Evolutionary conservation across 2,797 vertebrate genomes (phyloP), one percentile per base, ranked within the genome.

Genomic region (Mycteria americana): DNA sequence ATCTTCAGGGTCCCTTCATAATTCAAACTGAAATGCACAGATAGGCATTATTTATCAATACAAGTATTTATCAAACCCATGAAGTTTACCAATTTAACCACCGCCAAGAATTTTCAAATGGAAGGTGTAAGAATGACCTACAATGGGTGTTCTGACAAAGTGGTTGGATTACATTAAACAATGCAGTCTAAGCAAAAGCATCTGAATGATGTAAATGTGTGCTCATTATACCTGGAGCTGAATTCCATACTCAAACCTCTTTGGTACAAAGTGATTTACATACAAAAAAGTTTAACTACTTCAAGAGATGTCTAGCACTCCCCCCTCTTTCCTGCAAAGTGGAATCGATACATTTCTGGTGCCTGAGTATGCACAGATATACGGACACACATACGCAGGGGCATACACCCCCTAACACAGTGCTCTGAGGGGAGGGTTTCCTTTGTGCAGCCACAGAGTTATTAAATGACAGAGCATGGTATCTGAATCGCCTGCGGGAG

Each of bases 391-490:
- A 24, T 21, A 21, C 21, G 33, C 23, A 69, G 33, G 16, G 28
- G 8, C 54, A 62, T 9, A 10, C 1, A 6, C 17, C 69, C 60
- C 6, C 28, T 16, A 31, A 18, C 76, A 18, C 37, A 54, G 18
- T 13, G 57, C 11, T 56, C n/a, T 48, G 39, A 84, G 23, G 18
- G 25, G 39, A 84, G 23, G 18, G 25, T 39, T 59, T 83, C 19
- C n/a, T 67, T 45, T 68, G 57, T 62, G 62, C 23, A 50, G 27
- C n/a, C 43, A 10, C 0, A 0, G n/a, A 43, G 7, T 72, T 72
- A 53, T 21, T 54, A 69, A 57, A 46, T 22, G 30, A 54, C 59
- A 91, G 54, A 91, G 57, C 9, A 27, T 13, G n/a, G 37, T 21
- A 69, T 13, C 15, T 59, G 41, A 85, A 54, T 69, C 75, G 83